Conservation (phyloP, 2,797 vertebrate genomes). For the Lepidocolaptes lacrymiger region DNA sequence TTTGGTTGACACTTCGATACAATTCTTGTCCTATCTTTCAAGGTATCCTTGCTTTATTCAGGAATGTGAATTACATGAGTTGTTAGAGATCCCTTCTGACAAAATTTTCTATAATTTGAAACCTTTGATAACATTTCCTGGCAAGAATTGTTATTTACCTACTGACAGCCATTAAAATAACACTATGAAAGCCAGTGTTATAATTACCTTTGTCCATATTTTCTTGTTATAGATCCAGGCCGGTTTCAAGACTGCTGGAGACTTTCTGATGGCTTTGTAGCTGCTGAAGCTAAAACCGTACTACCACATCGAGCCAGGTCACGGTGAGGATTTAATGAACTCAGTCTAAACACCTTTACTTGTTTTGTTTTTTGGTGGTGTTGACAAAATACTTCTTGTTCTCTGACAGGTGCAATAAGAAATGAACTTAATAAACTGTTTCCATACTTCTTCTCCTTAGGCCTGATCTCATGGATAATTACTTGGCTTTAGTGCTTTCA, state of each 20-base stretch:
- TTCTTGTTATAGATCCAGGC: slow-evolving; percentile 85
- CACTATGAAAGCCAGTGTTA: neutral
- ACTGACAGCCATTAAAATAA: neutral
- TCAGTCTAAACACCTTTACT: neutral
- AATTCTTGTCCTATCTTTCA: neutral
- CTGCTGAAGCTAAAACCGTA: slow-evolving; percentile 95
- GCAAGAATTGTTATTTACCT: neutral
- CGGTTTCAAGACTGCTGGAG: slow-evolving; percentile 98
- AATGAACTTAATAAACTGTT: neutral
- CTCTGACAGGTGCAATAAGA: neutral
- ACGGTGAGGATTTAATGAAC: slow-evolving; percentile 78
- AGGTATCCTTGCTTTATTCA: neutral
- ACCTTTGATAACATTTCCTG: neutral
- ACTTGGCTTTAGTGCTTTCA: slow-evolving; percentile 94
- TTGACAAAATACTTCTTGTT: neutral
- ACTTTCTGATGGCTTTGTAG: slow-evolving; percentile 96
- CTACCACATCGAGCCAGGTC: slow-evolving; percentile 95
- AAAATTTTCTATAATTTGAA: neutral
- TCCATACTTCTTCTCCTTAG: slow-evolving; percentile 68
- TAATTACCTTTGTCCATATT: neutral
- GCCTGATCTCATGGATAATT: slow-evolving; percentile 99
- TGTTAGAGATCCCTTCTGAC: neutral
- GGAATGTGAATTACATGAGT: neutral
- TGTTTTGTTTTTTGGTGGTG: neutral
- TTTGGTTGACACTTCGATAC: neutral